phyloP scores from a whole-genome alignment of 2,888 invertebrate genomes.

The Drosophila rellima region DNA sequence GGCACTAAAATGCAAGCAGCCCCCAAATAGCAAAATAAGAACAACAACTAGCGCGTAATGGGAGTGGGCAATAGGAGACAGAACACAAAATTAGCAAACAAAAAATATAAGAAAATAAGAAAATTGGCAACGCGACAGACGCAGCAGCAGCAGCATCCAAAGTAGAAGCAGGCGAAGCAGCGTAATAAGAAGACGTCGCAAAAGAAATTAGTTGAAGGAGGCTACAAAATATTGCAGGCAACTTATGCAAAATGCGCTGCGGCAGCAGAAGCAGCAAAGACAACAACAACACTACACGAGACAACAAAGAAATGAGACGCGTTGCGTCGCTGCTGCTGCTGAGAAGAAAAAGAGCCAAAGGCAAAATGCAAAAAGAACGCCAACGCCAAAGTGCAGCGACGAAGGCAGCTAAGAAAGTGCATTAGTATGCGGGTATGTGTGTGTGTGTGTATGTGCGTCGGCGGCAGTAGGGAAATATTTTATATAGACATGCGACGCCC shows the following conservation, averaged over 20 bases:
- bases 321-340: conserved; percentile 35
- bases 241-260: conserved; percentile 66
- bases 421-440: conserved; percentile 24
- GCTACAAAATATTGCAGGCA: conserved; percentile 48
- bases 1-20: conserved; percentile 69
- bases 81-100: conserved; percentile 64
- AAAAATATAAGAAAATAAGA: conserved; percentile 45
- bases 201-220: conserved; percentile 48
- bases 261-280: conserved; percentile 29
- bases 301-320: conserved; percentile 75
- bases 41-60: conserved; percentile 30
- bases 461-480: conserved; percentile 65
- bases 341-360: conserved; percentile 61
- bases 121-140: conserved; percentile 57
- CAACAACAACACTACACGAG: conserved; percentile 58
- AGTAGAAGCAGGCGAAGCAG: conserved; percentile 5
- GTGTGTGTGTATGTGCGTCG: conserved; percentile 57
- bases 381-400: conserved; percentile 76
- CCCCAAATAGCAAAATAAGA: conserved; percentile 67
- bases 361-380: conserved; percentile 76
- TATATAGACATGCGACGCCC: conserved; percentile 43
- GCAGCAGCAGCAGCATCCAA: conserved; percentile 21
- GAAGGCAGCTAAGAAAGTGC: conserved; percentile 68
- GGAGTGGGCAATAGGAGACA: conserved; percentile 10
- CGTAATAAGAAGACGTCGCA: conserved; percentile 25